Percentiles rank a stretch among this genome's conserved stretches.
These are phyloP conservation scores for Coranthus polyacanthus DNA, from an alignment of 2,797 vertebrate species.

Conservation along the genomic window DNA sequence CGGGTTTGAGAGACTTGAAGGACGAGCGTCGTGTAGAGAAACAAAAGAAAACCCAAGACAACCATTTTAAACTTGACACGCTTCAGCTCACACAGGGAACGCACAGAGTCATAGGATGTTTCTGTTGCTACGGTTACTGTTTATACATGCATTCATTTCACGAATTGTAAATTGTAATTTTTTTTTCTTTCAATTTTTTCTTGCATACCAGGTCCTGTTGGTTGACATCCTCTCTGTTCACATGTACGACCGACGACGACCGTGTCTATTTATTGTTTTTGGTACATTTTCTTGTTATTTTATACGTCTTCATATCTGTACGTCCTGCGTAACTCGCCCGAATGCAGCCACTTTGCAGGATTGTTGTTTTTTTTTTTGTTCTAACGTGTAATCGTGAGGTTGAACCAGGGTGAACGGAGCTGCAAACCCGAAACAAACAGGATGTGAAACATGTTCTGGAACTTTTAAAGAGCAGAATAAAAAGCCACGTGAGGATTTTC, in stretches of 20 bases:
- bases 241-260: constrained; percentile 23
- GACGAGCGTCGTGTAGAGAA: not conserved
- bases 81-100: constrained; percentile 31
- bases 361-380: not conserved
- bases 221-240: constrained; percentile 17
- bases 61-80: constrained; percentile 79
- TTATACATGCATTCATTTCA: constrained; percentile 2
- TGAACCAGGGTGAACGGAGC: not conserved
- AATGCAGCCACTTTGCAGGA: constrained; percentile 1
- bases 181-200: constrained; percentile 4
- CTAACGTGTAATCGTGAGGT: constrained; percentile 1
- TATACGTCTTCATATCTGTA: constrained; percentile 33
- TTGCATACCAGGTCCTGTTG: constrained; percentile 21
- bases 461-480: constrained; percentile 18
- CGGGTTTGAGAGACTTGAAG: no score
- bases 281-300: constrained; percentile 26
- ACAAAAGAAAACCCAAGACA: constrained; percentile 55
- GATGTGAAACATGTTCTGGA: constrained; percentile 6
- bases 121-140: constrained; percentile 14
- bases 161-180: not conserved
- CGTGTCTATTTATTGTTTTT: constrained; percentile 61
- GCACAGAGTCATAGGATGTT: not conserved
- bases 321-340: constrained; percentile 2
- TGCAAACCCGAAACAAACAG: not conserved
- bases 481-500: no score